Evolutionary conservation across 2,888 invertebrate species (phyloP).

Genomic region (Pyrgus malvae): DNA sequence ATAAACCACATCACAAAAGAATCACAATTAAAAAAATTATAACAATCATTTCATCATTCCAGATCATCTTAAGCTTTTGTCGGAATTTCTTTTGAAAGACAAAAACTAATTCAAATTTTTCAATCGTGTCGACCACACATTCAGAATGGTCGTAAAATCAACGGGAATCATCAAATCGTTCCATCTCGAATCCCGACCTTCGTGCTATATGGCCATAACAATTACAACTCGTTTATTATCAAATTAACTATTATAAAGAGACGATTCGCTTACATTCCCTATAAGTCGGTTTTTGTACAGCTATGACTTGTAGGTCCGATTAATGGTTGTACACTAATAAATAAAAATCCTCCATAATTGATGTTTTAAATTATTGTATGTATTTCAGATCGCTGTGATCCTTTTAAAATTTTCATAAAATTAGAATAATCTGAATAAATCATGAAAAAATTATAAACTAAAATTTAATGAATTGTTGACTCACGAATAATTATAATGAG

Average conservation of each 20-base stretch:
- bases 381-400: too few relatives aligned
- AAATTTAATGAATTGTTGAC: too few relatives aligned
- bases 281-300: slow-evolving; percentile 7
- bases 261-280: slow-evolving; percentile 42
- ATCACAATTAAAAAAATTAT: not conserved
- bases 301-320: too few relatives aligned
- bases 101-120: slow-evolving; percentile 37
- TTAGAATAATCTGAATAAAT: too few relatives aligned
- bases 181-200: slow-evolving; percentile 46
- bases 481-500: too few relatives aligned
- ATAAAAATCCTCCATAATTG: too few relatives aligned
- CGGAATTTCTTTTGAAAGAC: slow-evolving; percentile 30
- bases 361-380: too few relatives aligned
- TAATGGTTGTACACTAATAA: too few relatives aligned
- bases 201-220: slow-evolving; percentile 67
- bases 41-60: slow-evolving; percentile 7
- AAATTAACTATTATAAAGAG: slow-evolving; percentile 55
- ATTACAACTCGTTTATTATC: slow-evolving; percentile 54
- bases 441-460: too few relatives aligned
- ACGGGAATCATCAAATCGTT: slow-evolving; percentile 54
- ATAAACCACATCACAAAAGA: too few relatives aligned
- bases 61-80: slow-evolving; percentile 20
- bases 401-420: too few relatives aligned
- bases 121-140: slow-evolving; percentile 72
- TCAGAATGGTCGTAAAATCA: slow-evolving; percentile 63